Evolutionary conservation across 2,888 invertebrate species (phyloP).

Genomic region (Cenopis cana): DNA sequence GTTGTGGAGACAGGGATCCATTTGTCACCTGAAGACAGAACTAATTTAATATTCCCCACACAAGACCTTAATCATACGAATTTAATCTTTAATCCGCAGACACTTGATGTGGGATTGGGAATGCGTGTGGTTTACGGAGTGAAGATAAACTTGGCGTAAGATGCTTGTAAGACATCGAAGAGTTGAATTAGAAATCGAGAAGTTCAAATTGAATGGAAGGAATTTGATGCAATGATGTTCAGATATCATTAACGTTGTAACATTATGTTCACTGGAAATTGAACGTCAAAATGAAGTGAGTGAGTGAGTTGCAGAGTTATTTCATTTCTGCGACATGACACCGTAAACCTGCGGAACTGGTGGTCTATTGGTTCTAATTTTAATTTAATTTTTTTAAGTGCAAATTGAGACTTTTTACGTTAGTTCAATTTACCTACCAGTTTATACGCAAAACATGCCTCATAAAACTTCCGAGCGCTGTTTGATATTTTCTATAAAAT

Average conservation of each 20-base stretch:
- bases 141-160: constrained; percentile 25
- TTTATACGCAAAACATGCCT: background rate
- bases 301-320: background rate
- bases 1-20: constrained; percentile 54
- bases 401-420: too few relatives aligned
- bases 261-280: constrained; percentile 9
- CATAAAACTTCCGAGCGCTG: background rate
- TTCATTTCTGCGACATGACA: background rate
- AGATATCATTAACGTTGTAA: constrained; percentile 21
- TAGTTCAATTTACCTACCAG: background rate
- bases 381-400: too few relatives aligned
- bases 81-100: constrained; percentile 32
- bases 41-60: constrained; percentile 42
- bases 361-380: background rate
- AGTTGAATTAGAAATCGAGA: constrained; percentile 44
- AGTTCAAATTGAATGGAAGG: constrained; percentile 34
- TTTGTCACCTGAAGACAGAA: constrained; percentile 65
- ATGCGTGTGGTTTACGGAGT: constrained; percentile 14
- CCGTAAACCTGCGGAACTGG: background rate
- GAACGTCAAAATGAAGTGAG: background rate
- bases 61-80: constrained; percentile 25
- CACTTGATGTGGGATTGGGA: constrained; percentile 15
- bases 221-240: constrained; percentile 27
- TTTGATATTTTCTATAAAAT: background rate
- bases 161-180: constrained; percentile 33